Evolutionary conservation across 23 tunicate species (phyloP), one percentile per base, ranked within the genome.

Genomic region (Ciona savignyi): DNA sequence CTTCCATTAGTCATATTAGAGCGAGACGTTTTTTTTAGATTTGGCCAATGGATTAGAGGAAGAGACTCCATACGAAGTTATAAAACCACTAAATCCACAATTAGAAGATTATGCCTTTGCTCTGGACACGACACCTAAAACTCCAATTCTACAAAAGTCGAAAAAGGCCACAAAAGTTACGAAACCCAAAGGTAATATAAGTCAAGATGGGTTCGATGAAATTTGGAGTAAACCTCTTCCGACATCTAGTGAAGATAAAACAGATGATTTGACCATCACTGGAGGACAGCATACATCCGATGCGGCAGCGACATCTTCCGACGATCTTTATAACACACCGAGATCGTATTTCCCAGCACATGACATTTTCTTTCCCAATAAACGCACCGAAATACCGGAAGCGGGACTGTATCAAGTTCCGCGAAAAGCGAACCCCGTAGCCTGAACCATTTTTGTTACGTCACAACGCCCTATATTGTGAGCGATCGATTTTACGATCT

Each of bases 321-420:
- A 9, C 3, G 76, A 72, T 26, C 25, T 27, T 26, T 75, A 75
- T 26, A 60, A 75, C 29, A 42, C 56, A 42, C 15, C 56, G 56
- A 42, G 56, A 42, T 42, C 56, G 15, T 42, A 42, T 42, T 27
- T 4, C 15, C 70, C 79, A 33, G 34, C 6, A 2, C 29, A 75
- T 56, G 70, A 75, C 33, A 49, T 62, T 4, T 62, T 75, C 32
- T 62, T 61, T 29, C 70, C 79, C 29, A 30, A 63, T 27, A 75
- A 32, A 63, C 31, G 32, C 28, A 32, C 48, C 2, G 79, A 75
- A 32, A 69, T 75, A 15, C 79, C 79, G 6, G 78, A 74, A n/a
- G 22, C 81, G 4, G 72, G 34, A 6, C 32, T 77, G 34, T 77
- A 77, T 64, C 30, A 42, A 15, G 81, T 77, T 23, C 81, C 81